These are phyloP conservation scores for Anguilla pacifica DNA, from an alignment of 2,797 vertebrate species.

Conservation along the genomic window DNA sequence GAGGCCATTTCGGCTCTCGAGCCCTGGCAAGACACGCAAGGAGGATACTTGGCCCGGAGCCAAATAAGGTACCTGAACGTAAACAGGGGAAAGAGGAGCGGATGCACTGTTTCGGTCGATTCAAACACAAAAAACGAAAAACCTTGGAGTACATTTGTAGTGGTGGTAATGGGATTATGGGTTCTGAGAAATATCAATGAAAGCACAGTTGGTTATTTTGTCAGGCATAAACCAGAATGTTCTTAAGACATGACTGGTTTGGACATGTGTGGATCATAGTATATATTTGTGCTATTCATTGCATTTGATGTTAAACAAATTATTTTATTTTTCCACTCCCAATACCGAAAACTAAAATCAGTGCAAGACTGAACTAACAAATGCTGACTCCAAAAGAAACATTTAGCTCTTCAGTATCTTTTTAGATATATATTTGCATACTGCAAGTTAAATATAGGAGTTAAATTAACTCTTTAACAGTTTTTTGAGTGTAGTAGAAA, in stretches of 20 bases:
- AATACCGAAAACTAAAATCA: neutral
- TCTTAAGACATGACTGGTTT: neutral
- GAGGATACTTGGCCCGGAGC: neutral
- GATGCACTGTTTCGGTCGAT: neutral
- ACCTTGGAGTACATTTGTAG: neutral
- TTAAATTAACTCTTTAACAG: neutral
- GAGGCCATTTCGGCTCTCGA: slow-evolving; percentile 24
- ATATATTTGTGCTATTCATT: neutral
- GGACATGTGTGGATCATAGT: neutral
- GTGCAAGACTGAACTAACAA: neutral
- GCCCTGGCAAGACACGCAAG: slow-evolving; percentile 17
- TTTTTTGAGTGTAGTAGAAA: neutral
- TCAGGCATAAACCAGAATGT: neutral
- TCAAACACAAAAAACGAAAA: neutral
- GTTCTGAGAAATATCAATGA: neutral
- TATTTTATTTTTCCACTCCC: neutral
- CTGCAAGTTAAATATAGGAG: neutral
- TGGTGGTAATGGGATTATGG: neutral
- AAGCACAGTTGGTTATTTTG: neutral
- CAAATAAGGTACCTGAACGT: slow-evolving; percentile 2
- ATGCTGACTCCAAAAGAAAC: neutral
- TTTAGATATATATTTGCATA: neutral
- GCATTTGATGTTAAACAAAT: neutral
- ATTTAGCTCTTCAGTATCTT: neutral
- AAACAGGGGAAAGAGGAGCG: neutral